Conservation (phyloP, 2,797 vertebrate genomes). For the Xenops minutus region DNA sequence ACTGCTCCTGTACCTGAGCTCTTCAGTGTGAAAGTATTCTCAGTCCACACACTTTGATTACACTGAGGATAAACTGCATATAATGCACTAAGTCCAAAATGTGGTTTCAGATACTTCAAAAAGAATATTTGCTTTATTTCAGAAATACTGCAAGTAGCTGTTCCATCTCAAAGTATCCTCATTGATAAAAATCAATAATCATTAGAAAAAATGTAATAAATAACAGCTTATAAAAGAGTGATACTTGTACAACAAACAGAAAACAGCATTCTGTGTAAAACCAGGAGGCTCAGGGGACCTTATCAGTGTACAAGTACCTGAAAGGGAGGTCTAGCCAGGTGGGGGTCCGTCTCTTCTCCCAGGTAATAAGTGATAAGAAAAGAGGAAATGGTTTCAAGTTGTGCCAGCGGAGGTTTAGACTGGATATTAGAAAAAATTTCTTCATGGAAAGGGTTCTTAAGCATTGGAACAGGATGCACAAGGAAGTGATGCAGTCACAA, state of each 20-base stretch:
- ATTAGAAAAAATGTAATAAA: not conserved
- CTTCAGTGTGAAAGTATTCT: not conserved
- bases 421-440: not conserved
- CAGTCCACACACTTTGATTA: not conserved
- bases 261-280: not conserved
- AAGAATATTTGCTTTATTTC: not conserved
- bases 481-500: not conserved
- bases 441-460: not conserved
- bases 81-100: not conserved
- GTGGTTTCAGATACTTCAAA: not conserved
- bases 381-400: not conserved
- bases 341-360: rapidly evolving
- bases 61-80: not conserved
- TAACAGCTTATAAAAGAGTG: not conserved
- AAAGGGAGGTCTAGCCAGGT: not conserved
- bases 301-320: not conserved
- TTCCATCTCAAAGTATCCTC: not conserved
- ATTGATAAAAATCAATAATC: not conserved
- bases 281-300: not conserved
- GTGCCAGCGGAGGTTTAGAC: not conserved
- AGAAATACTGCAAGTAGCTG: not conserved
- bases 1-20: not conserved
- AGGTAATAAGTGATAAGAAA: not conserved
- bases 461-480: not conserved
- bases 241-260: not conserved